A percentile compares a stretch with the other conserved stretches of the same genome.
Evolutionary conservation across 2,888 invertebrate species (phyloP).

Genomic region (Platerodrilus igneus): DNA sequence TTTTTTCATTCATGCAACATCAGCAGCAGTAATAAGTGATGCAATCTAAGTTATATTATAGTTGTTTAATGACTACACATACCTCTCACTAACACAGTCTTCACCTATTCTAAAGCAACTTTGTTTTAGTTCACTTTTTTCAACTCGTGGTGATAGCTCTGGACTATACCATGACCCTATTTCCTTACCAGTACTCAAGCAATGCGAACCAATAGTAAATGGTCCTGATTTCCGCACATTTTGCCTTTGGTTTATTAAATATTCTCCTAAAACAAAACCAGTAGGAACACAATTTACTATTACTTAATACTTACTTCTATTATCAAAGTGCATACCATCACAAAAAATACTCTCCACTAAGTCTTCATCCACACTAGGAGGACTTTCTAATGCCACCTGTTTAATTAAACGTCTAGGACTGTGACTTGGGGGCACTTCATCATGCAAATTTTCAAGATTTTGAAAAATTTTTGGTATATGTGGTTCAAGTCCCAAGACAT

Average conservation of each 20-base stretch:
- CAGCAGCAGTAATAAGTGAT: too few relatives aligned
- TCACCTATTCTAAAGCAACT: constrained; percentile 65
- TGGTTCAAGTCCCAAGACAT: constrained; percentile 59
- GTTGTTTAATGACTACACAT: constrained; percentile 31
- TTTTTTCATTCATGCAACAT: too few relatives aligned
- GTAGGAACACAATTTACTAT: neutral
- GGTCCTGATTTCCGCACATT: constrained; percentile 53
- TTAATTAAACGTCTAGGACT: constrained; percentile 65
- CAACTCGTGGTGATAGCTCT: constrained; percentile 41
- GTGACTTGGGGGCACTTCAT: constrained; percentile 48
- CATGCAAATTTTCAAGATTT: constrained; percentile 27
- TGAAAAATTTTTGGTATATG: constrained; percentile 35
- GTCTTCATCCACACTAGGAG: constrained; percentile 50
- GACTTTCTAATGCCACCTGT: constrained; percentile 67
- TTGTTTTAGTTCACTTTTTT: constrained; percentile 51
- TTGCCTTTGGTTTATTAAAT: constrained; percentile 50
- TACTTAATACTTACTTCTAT: constrained; percentile 37
- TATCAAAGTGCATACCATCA: constrained; percentile 39
- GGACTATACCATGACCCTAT: constrained; percentile 55
- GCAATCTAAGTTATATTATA: too few relatives aligned
- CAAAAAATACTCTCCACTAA: constrained; percentile 34
- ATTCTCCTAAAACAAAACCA: constrained; percentile 31
- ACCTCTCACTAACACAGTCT: constrained; percentile 65
- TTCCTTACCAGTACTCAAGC: constrained; percentile 51
- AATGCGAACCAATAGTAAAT: constrained; percentile 53